Evolutionary conservation across 2,888 invertebrate species (phyloP), one percentile per base, ranked within the genome.

Genomic region (Drosophila silvestris): DNA sequence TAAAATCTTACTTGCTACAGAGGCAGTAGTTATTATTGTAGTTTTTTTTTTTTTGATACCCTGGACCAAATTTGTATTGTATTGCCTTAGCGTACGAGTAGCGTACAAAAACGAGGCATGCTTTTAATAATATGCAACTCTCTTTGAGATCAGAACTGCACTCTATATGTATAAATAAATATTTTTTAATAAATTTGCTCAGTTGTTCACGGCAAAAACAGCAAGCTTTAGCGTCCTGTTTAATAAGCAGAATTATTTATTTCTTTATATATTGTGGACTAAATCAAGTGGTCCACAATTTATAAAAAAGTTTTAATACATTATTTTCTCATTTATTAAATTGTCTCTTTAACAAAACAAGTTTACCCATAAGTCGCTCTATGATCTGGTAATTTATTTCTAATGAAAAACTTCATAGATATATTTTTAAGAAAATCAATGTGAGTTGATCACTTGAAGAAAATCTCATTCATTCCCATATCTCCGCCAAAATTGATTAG

Each of bases 1-100:
- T 78, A 71, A 83, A 83, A 80, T 83, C 81, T 69, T 82, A 69
- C 66, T 79, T 82, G 76, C 77, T 70, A 70, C 74, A 66, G 4
- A 47, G 64, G 68, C 60, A 56, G 64, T 56, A 71, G 79, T 62
- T 76, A 68, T 62, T 66, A 30, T 63, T 65, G 60, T 63, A 52
- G 69, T 39, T 44, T 39, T n/a, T 69, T 35, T 26, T 30, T 30
- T 62, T 14, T 51, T 63, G 47, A 77, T 78, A 77, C 81, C 70
- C 81, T 77, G 37, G 7, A 14, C 32, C 19, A 52, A 62, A 51
- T 57, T 12, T 0, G 22, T 3, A 10, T 9, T 26, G 16, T 35
- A 19, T 32, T 47, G 54, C 3, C 41, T 14, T 41, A n/a, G n/a
- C n/a, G n/a, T n/a, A 50, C 19, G 12, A 33, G 22, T n/a, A 44